Conservation (phyloP, 2,888 invertebrate genomes). For the Platynereis dumerilii region DNA sequence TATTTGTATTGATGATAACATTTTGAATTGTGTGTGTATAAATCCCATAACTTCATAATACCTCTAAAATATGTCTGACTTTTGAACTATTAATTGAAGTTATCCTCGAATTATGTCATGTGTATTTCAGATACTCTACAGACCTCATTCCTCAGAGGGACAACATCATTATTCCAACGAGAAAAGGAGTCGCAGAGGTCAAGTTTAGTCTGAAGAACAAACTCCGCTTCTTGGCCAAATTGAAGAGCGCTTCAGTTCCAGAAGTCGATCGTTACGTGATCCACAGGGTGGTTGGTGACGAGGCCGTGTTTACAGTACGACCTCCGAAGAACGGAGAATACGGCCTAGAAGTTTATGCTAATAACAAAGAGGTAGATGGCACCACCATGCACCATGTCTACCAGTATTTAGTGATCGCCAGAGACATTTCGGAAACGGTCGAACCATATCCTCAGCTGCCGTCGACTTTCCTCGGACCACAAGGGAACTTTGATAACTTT, state of each 20-base stretch:
- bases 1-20: no score
- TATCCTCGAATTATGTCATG: not conserved
- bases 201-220: not conserved
- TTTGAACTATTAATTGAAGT: no score
- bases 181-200: not conserved
- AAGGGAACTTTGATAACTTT: not conserved
- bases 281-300: not conserved
- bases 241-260: not conserved
- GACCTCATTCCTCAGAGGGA: not conserved
- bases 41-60: no score
- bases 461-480: not conserved
- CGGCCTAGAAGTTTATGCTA: conserved; percentile 5
- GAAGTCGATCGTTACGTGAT: not conserved
- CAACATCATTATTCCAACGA: not conserved
- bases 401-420: not conserved
- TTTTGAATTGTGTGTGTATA: no score
- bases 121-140: not conserved
- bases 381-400: not conserved
- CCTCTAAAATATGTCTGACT: no score
- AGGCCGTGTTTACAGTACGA: not conserved
- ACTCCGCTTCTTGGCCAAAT: not conserved
- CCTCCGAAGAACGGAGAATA: not conserved
- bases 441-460: not conserved
- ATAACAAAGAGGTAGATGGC: not conserved
- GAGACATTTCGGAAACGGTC: not conserved